Percentiles rank a stretch among this genome's conserved stretches.
Evolutionary conservation across 92 coral and sea anemone species (phyloP).

Genomic region (Isaurus tuberculatus): DNA sequence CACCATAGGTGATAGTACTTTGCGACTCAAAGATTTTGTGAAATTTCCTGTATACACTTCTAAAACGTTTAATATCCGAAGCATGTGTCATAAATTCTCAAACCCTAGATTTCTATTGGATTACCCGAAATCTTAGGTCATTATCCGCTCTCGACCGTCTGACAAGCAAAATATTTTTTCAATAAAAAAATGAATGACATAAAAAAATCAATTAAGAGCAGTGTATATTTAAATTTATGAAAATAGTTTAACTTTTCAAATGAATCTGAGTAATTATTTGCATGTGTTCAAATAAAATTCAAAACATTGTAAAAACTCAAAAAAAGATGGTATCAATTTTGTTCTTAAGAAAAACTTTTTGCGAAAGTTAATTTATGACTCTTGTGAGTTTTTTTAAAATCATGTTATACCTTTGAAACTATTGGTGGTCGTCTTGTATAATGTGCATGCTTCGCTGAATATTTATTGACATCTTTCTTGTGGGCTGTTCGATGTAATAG

Average conservation of each 20-base stretch:
- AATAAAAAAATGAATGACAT: background rate
- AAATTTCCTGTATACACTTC: constrained; percentile 7
- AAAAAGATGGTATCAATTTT: background rate
- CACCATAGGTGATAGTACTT: background rate
- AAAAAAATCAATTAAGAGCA: background rate
- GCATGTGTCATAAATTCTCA: constrained; percentile 18
- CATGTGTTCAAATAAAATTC: background rate
- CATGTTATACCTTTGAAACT: too few species aligned
- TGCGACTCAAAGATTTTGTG: constrained; percentile 6
- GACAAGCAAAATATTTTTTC: background rate
- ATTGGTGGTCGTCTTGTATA: too few species aligned
- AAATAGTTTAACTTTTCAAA: background rate
- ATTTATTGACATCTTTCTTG: too few species aligned
- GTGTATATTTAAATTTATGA: background rate
- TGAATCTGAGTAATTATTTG: background rate
- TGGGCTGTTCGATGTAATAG: too few species aligned
- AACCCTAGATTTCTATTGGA: constrained; percentile 7
- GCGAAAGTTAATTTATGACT: background rate
- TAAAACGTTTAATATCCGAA: background rate
- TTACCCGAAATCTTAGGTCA: background rate
- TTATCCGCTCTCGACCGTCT: background rate
- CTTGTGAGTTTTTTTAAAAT: too few species aligned
- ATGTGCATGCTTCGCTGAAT: too few species aligned
- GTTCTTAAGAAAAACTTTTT: background rate
- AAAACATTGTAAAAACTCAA: background rate